Base-by-base conservation (phyloP, 1,140 invertebrate species). In the Caenorhabditis remanei region DNA sequence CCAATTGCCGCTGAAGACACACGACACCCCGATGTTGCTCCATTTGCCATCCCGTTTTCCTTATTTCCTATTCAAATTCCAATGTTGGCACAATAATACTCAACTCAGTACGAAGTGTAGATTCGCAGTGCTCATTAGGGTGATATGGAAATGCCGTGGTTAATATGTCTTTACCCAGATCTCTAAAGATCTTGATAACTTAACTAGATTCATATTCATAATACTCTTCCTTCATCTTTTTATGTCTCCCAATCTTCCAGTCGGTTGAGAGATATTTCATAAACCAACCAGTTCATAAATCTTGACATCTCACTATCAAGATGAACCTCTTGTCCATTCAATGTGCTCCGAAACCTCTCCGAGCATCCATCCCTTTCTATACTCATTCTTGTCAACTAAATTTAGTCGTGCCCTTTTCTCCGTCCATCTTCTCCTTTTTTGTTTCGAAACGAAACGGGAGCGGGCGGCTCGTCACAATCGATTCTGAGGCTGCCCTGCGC, bases 361-460 rank as follows among this genome's bases (percentile, higher is more conserved):
- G 16, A 16, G 11, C 8, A 19, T 71, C 41, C 14, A 43, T 46
- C 65, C 19, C 24, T 13, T 43, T 43, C 65, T 71, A 7, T 46
- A 16, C 21, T 24, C 24, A 16, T 71, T 16, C 13, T 46, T 8
- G 14, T 71, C 65, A 71, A 43, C 65, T 43, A 61, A 79, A 79
- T 50, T 79, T 11, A 9, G 71, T 71, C 46, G 43, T 79, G 71
- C n/a, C 19, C 71, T 32, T 50, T 79, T 79, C 19, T 43, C 16
- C 43, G 16, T 32, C 46, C 71, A 50, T 79, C 46, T 79, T 50
- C n/a, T 71, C 53, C 5, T 50, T 40, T 21, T 53, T n/a, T 79
- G 46, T 50, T 79, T 50, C 71, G 71, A 79, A 79, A 79, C 71
- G 65, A 71, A 79, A 79, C 46, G 71, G 71, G 71, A 48, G 43